A percentile compares a stretch with the other conserved stretches of the same genome.
Conservation (phyloP, 2,797 vertebrate genomes). For the Characodon lateralis region DNA sequence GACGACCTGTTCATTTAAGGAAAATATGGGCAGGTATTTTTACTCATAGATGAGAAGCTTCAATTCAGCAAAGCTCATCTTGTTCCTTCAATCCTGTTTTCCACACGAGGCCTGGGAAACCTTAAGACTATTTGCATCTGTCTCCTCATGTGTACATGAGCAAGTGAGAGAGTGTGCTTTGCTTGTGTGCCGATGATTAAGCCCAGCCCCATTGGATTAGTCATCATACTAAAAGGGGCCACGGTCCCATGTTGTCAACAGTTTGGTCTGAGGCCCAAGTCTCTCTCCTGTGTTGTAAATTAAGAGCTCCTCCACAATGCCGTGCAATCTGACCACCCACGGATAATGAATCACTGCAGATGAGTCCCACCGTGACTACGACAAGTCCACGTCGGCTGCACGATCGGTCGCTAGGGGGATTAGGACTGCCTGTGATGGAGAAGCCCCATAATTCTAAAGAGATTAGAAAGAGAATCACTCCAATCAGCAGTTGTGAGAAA, state of each 20-base stretch:
- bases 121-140: conserved; percentile 52
- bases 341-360: conserved; percentile 69
- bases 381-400: conserved; percentile 30
- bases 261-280: conserved; percentile 64
- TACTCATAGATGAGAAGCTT: conserved; percentile 28
- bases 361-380: conserved; percentile 49
- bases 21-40: conserved; percentile 16
- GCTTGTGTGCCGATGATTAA: conserved; percentile 65
- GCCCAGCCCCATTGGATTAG: conserved; percentile 68
- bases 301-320: conserved; percentile 57
- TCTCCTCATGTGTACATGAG: conserved; percentile 24
- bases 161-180: conserved; percentile 26
- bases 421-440: conserved; percentile 55
- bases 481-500: conserved; percentile 45
- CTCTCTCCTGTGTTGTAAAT: conserved; percentile 63
- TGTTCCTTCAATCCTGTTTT: conserved; percentile 51
- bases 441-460: conserved; percentile 58
- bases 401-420: conserved; percentile 56
- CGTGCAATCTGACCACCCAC: conserved; percentile 58
- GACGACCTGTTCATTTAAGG: conserved; percentile 13
- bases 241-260: conserved; percentile 71
- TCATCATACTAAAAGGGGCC: conserved; percentile 72
- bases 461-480: conserved; percentile 55
- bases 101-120: conserved; percentile 34
- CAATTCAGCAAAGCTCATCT: conserved; percentile 44